A percentile compares a stretch with the other conserved stretches of the same genome.
phyloP scores from a whole-genome alignment of 2,888 invertebrate species.

The Laspeyria flexula region DNA sequence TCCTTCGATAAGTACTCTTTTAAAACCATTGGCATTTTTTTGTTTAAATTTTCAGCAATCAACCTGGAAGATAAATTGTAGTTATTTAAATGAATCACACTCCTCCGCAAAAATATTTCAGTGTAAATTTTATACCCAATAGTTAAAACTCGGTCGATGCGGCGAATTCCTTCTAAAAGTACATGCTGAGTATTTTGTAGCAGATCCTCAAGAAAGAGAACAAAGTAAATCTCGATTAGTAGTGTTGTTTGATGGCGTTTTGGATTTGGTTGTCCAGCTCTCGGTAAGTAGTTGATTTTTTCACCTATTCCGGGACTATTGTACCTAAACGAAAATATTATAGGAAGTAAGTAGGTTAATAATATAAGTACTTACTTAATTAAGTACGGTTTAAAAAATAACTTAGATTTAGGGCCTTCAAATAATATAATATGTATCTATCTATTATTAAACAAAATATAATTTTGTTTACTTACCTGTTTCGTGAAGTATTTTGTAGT shows the following conservation, averaged over 20 bases:
- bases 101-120: too few relatives aligned
- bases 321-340: not conserved
- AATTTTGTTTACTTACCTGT: not conserved
- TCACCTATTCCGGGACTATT: not conserved
- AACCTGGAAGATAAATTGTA: not conserved
- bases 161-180: not conserved
- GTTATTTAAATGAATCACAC: too few relatives aligned
- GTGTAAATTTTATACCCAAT: conserved; percentile 11
- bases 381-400: too few relatives aligned
- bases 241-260: not conserved
- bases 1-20: not conserved
- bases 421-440: too few relatives aligned
- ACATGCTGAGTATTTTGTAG: not conserved
- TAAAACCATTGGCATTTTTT: not conserved
- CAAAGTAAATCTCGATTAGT: conserved; percentile 1
- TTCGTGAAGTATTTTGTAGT: not conserved
- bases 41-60: not conserved
- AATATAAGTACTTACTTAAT: too few relatives aligned
- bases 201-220: not conserved
- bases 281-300: not conserved
- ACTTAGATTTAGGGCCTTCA: too few relatives aligned
- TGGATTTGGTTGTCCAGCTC: not conserved
- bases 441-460: too few relatives aligned
- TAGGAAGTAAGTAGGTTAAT: too few relatives aligned
- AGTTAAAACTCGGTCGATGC: not conserved